Evolutionary conservation across 2,888 invertebrate genomes (phyloP).

Genomic region (Plemyria rubiginata): DNA sequence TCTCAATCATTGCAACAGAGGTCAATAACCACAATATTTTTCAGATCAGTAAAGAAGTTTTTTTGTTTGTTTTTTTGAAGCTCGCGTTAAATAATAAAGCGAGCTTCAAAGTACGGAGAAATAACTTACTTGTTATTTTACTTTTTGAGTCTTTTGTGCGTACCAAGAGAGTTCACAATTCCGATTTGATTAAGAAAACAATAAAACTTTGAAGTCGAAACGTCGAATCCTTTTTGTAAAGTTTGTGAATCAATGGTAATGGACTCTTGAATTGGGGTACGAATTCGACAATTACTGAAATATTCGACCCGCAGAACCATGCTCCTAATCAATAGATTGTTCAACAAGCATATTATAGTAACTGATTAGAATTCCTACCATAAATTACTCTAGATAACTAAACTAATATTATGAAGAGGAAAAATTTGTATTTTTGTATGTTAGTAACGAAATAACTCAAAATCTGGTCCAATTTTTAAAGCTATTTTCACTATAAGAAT

Average conservation of each 20-base stretch:
- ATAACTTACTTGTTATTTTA: conserved; percentile 1
- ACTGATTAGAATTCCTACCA: no score
- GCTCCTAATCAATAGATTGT: background rate
- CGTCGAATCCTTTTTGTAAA: conserved; percentile 17
- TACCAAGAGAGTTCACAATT: conserved; percentile 15
- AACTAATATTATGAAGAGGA: no score
- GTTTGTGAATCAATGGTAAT: conserved; percentile 14
- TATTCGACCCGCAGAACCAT: conserved; percentile 1
- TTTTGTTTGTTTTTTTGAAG: no score
- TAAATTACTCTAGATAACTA: no score
- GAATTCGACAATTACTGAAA: conserved; percentile 12
- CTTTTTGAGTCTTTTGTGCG: conserved; percentile 11
- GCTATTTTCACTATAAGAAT: no score
- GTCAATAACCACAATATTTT: background rate
- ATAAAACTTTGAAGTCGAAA: conserved; percentile 12
- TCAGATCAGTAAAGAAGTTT: background rate
- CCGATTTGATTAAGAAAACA: conserved; percentile 18
- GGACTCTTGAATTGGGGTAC: conserved; percentile 8
- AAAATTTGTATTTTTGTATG: no score
- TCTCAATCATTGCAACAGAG: no score
- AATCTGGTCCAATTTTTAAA: no score
- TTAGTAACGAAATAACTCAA: no score
- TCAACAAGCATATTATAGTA: background rate
- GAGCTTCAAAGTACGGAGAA: conserved; percentile 4
- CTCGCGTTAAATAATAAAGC: background rate